Conservation (phyloP, 2,888 invertebrate genomes). For the Acronicta alni region DNA sequence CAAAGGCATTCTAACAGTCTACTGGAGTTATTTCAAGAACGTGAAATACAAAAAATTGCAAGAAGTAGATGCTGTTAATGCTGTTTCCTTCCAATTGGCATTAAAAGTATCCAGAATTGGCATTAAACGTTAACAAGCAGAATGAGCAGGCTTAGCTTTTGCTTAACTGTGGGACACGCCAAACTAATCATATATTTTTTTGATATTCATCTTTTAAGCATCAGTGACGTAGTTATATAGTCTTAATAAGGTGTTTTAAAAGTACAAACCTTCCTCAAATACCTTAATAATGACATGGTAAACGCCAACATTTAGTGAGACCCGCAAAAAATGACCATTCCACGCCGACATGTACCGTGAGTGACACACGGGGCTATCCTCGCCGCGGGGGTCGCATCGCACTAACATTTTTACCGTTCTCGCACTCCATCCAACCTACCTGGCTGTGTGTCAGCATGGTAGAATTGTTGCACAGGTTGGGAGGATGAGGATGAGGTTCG, state of each 20-base stretch:
- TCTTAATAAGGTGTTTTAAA: constrained; percentile 3
- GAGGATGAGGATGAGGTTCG: constrained; percentile 54
- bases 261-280: constrained; percentile 19
- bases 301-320: constrained; percentile 53
- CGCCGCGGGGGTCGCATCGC: constrained; percentile 73
- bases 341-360: constrained; percentile 69
- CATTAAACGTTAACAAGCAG: too few relatives aligned
- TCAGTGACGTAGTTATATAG: too few relatives aligned
- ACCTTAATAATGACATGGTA: constrained; percentile 64
- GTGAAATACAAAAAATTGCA: too few relatives aligned
- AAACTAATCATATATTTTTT: too few relatives aligned
- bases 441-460: constrained; percentile 59
- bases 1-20: neutral
- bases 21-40: neutral
- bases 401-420: constrained; percentile 80
- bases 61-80: too few relatives aligned
- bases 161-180: too few relatives aligned
- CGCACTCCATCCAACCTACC: constrained; percentile 71
- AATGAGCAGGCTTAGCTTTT: too few relatives aligned
- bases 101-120: too few relatives aligned
- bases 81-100: too few relatives aligned
- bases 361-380: constrained; percentile 77
- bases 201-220: too few relatives aligned
- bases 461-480: constrained; percentile 43
- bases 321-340: constrained; percentile 65